phyloP scores from a whole-genome alignment of 2,113 vertebrate species.

The Glaucomys volans region DNA sequence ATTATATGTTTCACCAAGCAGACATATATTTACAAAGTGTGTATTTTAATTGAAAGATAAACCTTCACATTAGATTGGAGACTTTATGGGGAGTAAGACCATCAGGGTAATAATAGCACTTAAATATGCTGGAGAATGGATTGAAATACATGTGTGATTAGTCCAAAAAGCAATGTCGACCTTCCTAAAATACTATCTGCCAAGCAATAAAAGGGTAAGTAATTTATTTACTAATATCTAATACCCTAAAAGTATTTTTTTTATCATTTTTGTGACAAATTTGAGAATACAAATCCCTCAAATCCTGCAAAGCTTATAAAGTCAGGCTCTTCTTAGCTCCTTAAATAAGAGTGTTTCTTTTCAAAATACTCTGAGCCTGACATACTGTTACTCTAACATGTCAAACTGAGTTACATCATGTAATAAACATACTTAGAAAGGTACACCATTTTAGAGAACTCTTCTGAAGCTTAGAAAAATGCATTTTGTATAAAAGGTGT shows the following conservation, averaged over 20 bases:
- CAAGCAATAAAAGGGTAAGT: neutral
- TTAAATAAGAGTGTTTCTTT: conserved; percentile 27
- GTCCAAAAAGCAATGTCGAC: neutral
- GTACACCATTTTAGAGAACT: neutral
- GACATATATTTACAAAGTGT: neutral
- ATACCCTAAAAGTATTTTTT: neutral
- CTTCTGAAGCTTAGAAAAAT: neutral
- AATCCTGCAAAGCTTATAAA: neutral
- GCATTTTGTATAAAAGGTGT: neutral
- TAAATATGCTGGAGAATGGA: neutral
- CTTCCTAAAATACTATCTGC: neutral
- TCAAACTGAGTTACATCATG: conserved; percentile 10
- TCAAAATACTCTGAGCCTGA: neutral
- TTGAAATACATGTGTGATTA: neutral
- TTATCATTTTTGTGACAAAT: neutral
- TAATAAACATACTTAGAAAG: neutral
- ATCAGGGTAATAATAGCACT: neutral
- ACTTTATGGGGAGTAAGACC: neutral
- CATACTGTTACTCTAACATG: neutral
- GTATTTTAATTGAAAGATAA: neutral
- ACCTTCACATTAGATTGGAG: neutral
- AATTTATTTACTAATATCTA: neutral
- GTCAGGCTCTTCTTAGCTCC: neutral
- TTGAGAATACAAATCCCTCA: neutral
- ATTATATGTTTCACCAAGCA: neutral